Base-by-base conservation (phyloP, 2,888 invertebrate genomes). In the Plebejus anna region DNA sequence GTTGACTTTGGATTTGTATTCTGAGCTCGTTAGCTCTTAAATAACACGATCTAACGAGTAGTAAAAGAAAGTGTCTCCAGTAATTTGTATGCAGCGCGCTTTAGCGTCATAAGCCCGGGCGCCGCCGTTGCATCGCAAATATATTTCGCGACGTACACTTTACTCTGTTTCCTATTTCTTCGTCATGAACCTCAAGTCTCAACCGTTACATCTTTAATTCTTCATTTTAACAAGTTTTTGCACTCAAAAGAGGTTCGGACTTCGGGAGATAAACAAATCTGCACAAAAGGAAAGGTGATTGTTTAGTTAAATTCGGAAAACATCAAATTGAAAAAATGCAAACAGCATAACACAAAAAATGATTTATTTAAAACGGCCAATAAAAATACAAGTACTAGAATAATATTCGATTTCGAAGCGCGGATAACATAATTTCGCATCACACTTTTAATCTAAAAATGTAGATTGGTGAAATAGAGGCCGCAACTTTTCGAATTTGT, bases 41-140 rank as follows among this genome's bases (percentile, higher is more conserved):
- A 83, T 82, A 83, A 86, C 83, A 83, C 78, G 79, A 82, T 83
- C 84, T 86, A 87, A 87, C 84, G 85, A 88, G 84, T 83, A 85
- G 83, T 87, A 86, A 87, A 87, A 86, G 88, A 88, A 89, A 91
- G 89, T 87, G 87, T 84, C 86, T 80, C 81, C 80, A 82, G 83
- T 85, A 84, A 90, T 91, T 90, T 88, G 89, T 91, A 92, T 90
- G 89, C 91, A 83, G 82, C 82, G 83, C 81, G 79, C 84, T 82
- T 77, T 81, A 82, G 83, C 84, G 87, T 86, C 88, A 88, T 90
- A 90, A 90, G 89, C 83, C 47, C 81, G 83, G 83, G 82, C 82
- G 85, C 87, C 84, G 83, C 83, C 83, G 84, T 84, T 88, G 91
- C 90, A 89, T 89, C 87, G 87, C 86, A 88, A 90, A 82, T 66